A percentile compares a stretch with the other conserved stretches of the same genome.
These are phyloP conservation scores for Hydractinia symbiolongicarpus DNA, from an alignment of 30 jellyfish, hydroid and myxozoan genomes.

Conservation along the genomic window DNA sequence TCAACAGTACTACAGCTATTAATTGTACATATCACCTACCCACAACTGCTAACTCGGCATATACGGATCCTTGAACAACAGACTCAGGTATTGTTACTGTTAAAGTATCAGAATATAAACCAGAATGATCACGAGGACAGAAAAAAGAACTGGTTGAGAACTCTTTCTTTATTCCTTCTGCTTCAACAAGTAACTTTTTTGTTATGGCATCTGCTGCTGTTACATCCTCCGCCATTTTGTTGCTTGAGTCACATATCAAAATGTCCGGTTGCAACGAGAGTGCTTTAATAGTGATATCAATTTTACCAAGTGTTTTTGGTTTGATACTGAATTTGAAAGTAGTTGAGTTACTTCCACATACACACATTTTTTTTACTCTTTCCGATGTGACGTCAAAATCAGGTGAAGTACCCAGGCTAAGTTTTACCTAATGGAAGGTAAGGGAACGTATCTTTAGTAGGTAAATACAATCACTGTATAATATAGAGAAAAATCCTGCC, in stretches of 20 bases:
- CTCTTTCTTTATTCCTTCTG: slow-evolving; percentile 87
- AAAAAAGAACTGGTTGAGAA: slow-evolving; percentile 51
- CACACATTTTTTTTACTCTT: slow-evolving; percentile 31
- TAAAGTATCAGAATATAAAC: slow-evolving; percentile 28
- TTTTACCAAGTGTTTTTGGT: slow-evolving; percentile 61
- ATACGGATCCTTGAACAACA: slow-evolving; percentile 58
- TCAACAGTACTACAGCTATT: too few species aligned
- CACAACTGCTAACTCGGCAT: slow-evolving; percentile 54
- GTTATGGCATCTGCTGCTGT: slow-evolving; percentile 62
- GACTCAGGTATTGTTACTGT: slow-evolving; percentile 34
- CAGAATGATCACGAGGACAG: slow-evolving; percentile 54
- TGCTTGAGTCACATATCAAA: slow-evolving; percentile 44
- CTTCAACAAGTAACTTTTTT: slow-evolving; percentile 72
- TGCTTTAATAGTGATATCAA: slow-evolving; percentile 52
- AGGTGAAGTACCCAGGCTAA: slow-evolving; percentile 41
- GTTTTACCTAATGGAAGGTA: slow-evolving; percentile 32
- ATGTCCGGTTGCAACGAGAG: slow-evolving; percentile 29
- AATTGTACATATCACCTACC: slow-evolving; percentile 38
- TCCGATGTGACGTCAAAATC: slow-evolving; percentile 38
- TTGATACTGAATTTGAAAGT: slow-evolving; percentile 52
- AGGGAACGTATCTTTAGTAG: too few species aligned
- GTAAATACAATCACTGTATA: too few species aligned
- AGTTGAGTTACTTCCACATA: slow-evolving; percentile 68
- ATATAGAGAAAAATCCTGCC: too few species aligned
- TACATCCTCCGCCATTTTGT: slow-evolving; percentile 24